Base-by-base conservation (phyloP, 2,888 invertebrate genomes). In the Salpingus planirostris region DNA sequence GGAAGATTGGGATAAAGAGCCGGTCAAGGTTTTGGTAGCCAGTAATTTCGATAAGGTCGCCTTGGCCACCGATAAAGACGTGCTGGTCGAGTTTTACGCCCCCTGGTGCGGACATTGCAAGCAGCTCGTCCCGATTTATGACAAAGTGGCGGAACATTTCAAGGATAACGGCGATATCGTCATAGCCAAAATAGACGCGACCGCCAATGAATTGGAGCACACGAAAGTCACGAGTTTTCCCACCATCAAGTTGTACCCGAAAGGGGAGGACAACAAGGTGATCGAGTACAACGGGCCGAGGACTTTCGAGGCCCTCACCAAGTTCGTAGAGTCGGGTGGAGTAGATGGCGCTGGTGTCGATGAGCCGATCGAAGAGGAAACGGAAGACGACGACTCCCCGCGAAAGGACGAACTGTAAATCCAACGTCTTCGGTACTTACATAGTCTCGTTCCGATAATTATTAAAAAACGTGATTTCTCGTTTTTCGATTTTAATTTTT, bases 61-160 rank as follows among this genome's bases (percentile, higher is more conserved):
- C 28, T 76, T 86, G 46, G 85, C 97, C 65, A 74, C 75, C 52
- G 71, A 67, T 47, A 97, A 96, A 73, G 80, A 82, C 57, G 98
- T 97, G 28, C 76, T 99, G 36, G 96, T 99, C 44, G 97, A 98
- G 72, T 99, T 98, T 74, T 98, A 96, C 68, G 96, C 96, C 31
- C 96, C 97, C 39, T 97, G 97, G 97, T 90, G 89, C 69, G 95
- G 93, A 39, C 97, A 98, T 66, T 98, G 97, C 79, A 96, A 97
- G 64, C 91, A 96, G 65, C 73, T 98, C 56, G 88, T 75, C 32
- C 98, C 98, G 13, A 95, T 96, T 67, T 98, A 92, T 71, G 96
- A 97, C 48, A 75, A 96, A 74, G 51, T 63, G 8, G 60, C 52
- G 2, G 95, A 96, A 63, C 88, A 95, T 66, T 97, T 81, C 71